phyloP scores from a whole-genome alignment of 2,113 vertebrate species.

The Poeciliopsis retropinna region DNA sequence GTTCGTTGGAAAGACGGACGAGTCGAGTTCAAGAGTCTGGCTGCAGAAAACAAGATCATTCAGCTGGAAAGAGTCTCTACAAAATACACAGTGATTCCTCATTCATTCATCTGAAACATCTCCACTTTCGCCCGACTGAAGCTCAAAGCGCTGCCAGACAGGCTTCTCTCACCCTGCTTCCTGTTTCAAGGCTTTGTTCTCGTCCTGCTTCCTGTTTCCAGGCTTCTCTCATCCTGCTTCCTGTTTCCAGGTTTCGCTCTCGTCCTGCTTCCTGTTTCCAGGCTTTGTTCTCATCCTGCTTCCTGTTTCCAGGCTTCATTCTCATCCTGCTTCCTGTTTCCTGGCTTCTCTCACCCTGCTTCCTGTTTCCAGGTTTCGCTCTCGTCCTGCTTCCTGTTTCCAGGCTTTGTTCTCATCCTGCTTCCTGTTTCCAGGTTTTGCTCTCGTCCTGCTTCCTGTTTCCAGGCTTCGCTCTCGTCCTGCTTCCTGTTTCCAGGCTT shows the following conservation, averaged over 20 bases:
- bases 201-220: conserved; percentile 6
- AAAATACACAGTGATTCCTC: conserved; percentile 58
- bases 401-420: conserved; percentile 18
- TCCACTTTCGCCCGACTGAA: conserved; percentile 41
- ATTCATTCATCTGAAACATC: conserved; percentile 55
- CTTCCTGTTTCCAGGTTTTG: conserved; percentile 1
- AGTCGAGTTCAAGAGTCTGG: conserved; percentile 43
- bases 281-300: conserved; percentile 21
- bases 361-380: background rate
- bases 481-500: conserved; percentile 12
- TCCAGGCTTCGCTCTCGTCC: conserved; percentile 19
- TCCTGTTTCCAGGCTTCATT: conserved; percentile 10
- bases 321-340: conserved; percentile 8
- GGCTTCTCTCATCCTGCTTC: conserved; percentile 19
- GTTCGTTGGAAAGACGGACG: conserved; percentile 19
- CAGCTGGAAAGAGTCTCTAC: conserved; percentile 40
- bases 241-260: conserved; percentile 2
- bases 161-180: conserved; percentile 19
- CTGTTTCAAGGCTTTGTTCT: conserved; percentile 1
- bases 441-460: conserved; percentile 8
- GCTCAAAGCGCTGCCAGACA: conserved; percentile 54
- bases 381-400: conserved; percentile 8
- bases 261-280: conserved; percentile 6
- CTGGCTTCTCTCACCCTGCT: conserved; percentile 21
- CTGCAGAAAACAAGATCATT: conserved; percentile 42